phyloP scores from a whole-genome alignment of 2,888 invertebrate genomes.

The Yponomeuta evonymella region DNA sequence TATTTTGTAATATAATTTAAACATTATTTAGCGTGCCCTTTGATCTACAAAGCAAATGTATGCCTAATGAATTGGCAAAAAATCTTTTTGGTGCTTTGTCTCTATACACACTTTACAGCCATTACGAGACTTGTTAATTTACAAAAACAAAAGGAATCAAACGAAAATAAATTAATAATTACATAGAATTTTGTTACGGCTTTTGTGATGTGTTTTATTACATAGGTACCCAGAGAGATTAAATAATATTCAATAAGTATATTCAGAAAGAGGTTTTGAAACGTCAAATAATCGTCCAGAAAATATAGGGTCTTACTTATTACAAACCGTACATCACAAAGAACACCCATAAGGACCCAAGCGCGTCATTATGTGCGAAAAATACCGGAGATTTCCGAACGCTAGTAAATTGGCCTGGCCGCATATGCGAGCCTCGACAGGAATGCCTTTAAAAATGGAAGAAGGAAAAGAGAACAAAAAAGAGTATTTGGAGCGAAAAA shows the following conservation, averaged over 20 bases:
- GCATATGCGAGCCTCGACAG: conserved; percentile 45
- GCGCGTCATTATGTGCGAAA: conserved; percentile 20
- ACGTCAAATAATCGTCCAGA: conserved; percentile 10
- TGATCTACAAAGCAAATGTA: conserved; percentile 48
- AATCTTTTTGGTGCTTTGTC: conserved; percentile 20
- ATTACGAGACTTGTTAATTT: not conserved
- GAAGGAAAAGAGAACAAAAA: conserved; percentile 42
- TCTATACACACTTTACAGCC: not conserved
- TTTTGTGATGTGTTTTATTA: not conserved
- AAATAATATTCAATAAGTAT: too few relatives aligned
- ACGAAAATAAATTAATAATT: not conserved
- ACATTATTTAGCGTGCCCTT: conserved; percentile 49
- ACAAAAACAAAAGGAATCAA: not conserved
- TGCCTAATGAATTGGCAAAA: conserved; percentile 18
- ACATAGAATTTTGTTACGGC: not conserved
- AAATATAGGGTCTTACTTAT: conserved; percentile 4
- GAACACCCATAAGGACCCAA: not conserved
- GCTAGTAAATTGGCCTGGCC: conserved; percentile 55
- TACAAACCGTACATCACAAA: not conserved
- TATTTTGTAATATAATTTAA: conserved; percentile 50
- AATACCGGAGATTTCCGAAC: conserved; percentile 65
- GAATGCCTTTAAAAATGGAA: conserved; percentile 54
- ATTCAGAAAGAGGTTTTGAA: not conserved
- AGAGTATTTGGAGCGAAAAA: conserved; percentile 70
- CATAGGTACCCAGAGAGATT: too few relatives aligned